phyloP scores from a whole-genome alignment of 2,797 vertebrate genomes.

The Sebastes umbrosus region DNA sequence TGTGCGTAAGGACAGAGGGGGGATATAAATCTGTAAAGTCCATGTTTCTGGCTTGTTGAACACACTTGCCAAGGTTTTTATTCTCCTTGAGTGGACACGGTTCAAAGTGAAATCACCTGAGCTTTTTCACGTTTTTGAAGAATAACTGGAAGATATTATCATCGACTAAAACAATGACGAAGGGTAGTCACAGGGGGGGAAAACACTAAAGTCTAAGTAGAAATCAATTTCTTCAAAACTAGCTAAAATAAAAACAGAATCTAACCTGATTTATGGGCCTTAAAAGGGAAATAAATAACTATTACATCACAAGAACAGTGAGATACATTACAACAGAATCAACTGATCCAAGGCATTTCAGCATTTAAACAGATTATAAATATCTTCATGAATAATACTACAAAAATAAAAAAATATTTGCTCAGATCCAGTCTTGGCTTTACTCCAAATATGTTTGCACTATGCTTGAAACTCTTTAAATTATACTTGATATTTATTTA shows the following conservation, averaged over 20 bases:
- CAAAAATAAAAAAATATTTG: neutral
- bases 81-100: slow-evolving; percentile 32
- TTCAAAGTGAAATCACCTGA: slow-evolving; percentile 36
- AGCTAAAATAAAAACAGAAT: neutral
- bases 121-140: slow-evolving; percentile 15
- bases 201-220: neutral
- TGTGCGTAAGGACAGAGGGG: slow-evolving; percentile 41
- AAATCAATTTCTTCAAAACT: neutral
- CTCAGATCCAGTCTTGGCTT: neutral
- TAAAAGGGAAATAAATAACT: neutral
- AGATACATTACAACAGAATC: neutral
- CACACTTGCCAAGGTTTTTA: slow-evolving; percentile 51
- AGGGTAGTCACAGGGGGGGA: neutral
- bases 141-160: slow-evolving; percentile 26
- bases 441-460: neutral
- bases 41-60: slow-evolving; percentile 55
- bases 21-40: slow-evolving; percentile 64
- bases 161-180: slow-evolving; percentile 4
- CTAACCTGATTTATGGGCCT: neutral
- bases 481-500: neutral
- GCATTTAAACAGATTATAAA: neutral
- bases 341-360: neutral
- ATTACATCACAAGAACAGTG: too few relatives aligned
- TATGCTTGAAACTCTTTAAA: neutral
- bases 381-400: neutral